phyloP scores from a whole-genome alignment of 2,113 vertebrate species.

The Neolamprologus hecqui region DNA sequence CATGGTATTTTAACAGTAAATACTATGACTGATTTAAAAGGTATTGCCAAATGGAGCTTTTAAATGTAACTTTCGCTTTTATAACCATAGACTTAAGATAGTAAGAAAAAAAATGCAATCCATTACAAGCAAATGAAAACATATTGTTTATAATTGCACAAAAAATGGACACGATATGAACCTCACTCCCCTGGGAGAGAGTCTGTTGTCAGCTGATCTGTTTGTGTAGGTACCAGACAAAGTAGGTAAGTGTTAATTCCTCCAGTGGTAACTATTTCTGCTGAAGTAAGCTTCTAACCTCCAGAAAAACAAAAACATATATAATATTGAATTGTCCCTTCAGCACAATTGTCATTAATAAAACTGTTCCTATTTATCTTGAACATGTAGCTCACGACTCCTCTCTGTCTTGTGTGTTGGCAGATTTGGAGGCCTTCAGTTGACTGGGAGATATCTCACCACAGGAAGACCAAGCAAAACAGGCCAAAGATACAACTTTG shows the following conservation, averaged over 20 bases:
- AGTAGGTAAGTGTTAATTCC: not conserved
- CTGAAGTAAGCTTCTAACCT: not conserved
- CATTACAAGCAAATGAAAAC: not conserved
- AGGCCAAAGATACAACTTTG: not conserved
- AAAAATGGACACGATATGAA: not conserved
- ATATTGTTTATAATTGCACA: not conserved
- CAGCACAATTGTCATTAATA: not conserved
- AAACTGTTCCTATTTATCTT: not conserved
- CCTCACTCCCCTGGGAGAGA: not conserved
- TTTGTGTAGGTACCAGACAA: not conserved
- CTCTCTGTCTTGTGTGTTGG: slow-evolving; percentile 30
- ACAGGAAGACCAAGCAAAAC: not conserved
- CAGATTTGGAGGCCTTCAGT: slow-evolving; percentile 28
- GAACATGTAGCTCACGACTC: not conserved
- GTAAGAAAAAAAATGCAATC: not conserved
- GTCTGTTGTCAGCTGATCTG: not conserved
- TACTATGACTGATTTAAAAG: not conserved
- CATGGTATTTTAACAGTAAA: not conserved
- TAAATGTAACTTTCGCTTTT: not conserved
- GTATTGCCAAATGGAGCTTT: not conserved
- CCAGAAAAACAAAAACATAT: not conserved
- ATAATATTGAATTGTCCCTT: not conserved
- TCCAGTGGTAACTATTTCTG: not conserved
- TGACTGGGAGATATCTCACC: slow-evolving; percentile 14
- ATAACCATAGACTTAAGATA: not conserved